Conservation (phyloP, 1,140 invertebrate genomes). For the Bombus confusus region DNA sequence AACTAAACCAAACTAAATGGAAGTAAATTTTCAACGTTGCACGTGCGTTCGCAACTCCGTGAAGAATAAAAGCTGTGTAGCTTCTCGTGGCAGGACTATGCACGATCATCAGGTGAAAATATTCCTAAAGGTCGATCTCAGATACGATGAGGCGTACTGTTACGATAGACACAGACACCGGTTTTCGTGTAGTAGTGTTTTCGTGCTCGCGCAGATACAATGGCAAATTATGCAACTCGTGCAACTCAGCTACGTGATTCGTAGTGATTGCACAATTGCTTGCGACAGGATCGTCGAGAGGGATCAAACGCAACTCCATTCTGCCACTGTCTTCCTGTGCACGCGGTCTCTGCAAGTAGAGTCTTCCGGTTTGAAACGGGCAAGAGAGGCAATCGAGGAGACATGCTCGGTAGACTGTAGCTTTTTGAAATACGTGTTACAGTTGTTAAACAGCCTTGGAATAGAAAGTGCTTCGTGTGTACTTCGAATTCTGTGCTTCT, state of each 20-base stretch:
- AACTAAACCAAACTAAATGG: too few relatives aligned
- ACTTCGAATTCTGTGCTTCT: neutral
- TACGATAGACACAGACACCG: constrained; percentile 48
- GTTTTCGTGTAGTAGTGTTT: constrained; percentile 61
- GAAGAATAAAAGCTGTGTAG: too few relatives aligned
- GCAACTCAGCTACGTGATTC: constrained; percentile 21
- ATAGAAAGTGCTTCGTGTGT: neutral
- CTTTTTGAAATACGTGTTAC: constrained; percentile 1
- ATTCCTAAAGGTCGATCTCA: constrained; percentile 45
- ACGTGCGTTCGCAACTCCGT: too few relatives aligned
- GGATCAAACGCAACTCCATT: constrained; percentile 48
- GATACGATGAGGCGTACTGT: constrained; percentile 29
- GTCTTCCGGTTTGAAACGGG: neutral
- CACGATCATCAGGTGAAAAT: constrained; percentile 2
- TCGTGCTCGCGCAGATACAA: constrained; percentile 56
- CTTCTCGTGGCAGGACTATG: too few relatives aligned
- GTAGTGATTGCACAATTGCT: constrained; percentile 56
- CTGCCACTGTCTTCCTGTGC: constrained; percentile 16
- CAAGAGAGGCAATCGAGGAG: constrained; percentile 8
- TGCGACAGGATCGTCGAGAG: constrained; percentile 41
- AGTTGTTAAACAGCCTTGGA: neutral
- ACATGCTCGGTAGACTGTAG: constrained; percentile 7
- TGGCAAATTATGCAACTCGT: constrained; percentile 62
- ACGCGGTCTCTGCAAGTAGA: neutral
- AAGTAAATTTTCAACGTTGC: too few relatives aligned